Evolutionary conservation across 2,113 vertebrate genomes (phyloP), one percentile per base, ranked within the genome.

Genomic region (Esox niger): DNA sequence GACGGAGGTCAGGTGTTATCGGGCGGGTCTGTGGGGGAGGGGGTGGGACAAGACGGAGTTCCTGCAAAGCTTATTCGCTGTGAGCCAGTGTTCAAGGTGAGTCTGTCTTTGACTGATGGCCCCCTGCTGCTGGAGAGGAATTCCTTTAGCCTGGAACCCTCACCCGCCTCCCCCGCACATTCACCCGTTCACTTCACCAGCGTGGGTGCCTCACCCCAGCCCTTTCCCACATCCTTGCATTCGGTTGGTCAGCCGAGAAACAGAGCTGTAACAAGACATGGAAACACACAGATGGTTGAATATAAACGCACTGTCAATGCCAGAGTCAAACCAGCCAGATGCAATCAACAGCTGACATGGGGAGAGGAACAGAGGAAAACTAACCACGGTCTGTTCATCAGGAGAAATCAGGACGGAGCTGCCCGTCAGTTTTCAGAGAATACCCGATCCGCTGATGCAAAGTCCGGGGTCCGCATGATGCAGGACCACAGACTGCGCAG

Each of bases 71-170:
- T 1, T 54, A 29, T 20, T 15, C 59, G 17, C 29, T 56, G 55
- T 2, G 8, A 76, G 7, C 73, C 85, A 8, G 78, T 85, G 66
- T 90, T 90, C 62, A 86, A 77, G 56, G 84, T 90, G 68, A 89
- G 80, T 62, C 62, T 90, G 61, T 82, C 86, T 31, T 32, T 87
- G 20, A 71, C 13, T 20, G 21, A 79, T 64, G 83, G 85, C 23
- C 30, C 66, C 1, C 1, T 88, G 31, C 68, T 89, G 21, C 54
- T 90, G 64, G 57, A 85, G 79, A 89, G 89, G 77, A 75, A 23
- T 0, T 71, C 81, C 11, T 84, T 87, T 71, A 77, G 61, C 21
- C 4, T 0, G 30, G 69, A 79, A 38, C 0, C 46, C n/a, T 27
- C 20, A 2, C 35, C 6, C 49, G 43, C 27, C 0, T 21, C 64